A percentile compares a stretch with the other conserved stretches of the same genome.
Conservation (phyloP, 2,797 vertebrate genomes). For the Myotis findleyi region DNA sequence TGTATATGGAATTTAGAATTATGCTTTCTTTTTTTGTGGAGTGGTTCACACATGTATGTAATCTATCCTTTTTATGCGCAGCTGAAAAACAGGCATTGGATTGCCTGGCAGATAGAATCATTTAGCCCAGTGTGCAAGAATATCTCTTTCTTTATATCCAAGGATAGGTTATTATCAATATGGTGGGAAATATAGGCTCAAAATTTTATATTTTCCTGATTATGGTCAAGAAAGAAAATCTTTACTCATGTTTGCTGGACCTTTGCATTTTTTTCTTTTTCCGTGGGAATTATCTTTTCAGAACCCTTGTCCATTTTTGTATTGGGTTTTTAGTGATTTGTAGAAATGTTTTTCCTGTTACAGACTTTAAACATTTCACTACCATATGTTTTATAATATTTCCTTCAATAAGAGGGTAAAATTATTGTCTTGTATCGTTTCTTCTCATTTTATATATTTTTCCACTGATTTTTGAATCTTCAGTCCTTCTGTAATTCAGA, state of each 20-base stretch:
- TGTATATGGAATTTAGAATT: background rate
- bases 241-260: background rate
- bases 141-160: background rate
- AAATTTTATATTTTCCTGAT: constrained; percentile 29
- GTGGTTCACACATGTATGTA: background rate
- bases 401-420: background rate
- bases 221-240: background rate
- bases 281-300: background rate
- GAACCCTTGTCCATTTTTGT: background rate
- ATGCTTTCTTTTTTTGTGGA: background rate
- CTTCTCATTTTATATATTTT: background rate
- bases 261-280: constrained; percentile 4
- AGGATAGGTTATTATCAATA: background rate
- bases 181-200: background rate
- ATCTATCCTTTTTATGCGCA: background rate
- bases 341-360: background rate
- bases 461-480: background rate
- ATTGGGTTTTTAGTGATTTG: background rate
- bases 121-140: background rate
- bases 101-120: background rate
- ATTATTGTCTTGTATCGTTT: background rate
- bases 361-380: background rate
- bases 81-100: background rate
- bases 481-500: background rate
- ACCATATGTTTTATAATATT: constrained; percentile 2